Percentiles rank a stretch among this genome's conserved stretches.
phyloP scores from a whole-genome alignment of 2,113 vertebrate species.

The Procavia capensis region DNA sequence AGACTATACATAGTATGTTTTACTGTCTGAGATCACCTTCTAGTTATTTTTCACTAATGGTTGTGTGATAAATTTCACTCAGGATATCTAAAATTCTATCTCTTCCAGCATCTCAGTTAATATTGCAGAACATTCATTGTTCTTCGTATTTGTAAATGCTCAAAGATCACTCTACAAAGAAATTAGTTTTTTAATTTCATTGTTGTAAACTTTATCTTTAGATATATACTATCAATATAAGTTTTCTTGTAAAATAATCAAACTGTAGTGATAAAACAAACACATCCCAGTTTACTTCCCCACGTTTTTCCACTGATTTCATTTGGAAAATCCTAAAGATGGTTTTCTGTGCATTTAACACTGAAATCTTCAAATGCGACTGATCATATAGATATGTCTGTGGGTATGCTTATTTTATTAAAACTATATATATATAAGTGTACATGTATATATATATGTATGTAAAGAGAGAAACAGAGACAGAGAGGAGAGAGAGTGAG shows the following conservation, averaged over 20 bases:
- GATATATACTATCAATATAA: not conserved
- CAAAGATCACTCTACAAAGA: not conserved
- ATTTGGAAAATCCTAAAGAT: not conserved
- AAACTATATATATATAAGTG: not conserved
- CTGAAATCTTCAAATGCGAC: no score
- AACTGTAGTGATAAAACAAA: not conserved
- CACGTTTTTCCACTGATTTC: not conserved
- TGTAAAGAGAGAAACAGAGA: no score
- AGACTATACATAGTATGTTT: not conserved
- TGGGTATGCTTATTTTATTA: not conserved
- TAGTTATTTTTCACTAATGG: not conserved
- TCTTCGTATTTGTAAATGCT: not conserved
- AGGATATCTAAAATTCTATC: not conserved
- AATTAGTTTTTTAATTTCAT: not conserved
- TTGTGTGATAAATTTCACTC: not conserved
- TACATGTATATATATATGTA: not conserved
- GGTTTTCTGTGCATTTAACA: not conserved
- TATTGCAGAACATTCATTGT: not conserved
- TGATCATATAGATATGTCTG: not conserved
- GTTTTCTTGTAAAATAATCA: not conserved
- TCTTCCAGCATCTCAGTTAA: not conserved
- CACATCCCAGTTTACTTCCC: not conserved
- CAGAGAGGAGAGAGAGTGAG: no score
- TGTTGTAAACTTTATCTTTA: conserved; percentile 17
- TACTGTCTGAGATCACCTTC: not conserved